Evolutionary conservation across 2,888 invertebrate genomes (phyloP), one percentile per base, ranked within the genome.

Genomic region (Erebia aethiops): DNA sequence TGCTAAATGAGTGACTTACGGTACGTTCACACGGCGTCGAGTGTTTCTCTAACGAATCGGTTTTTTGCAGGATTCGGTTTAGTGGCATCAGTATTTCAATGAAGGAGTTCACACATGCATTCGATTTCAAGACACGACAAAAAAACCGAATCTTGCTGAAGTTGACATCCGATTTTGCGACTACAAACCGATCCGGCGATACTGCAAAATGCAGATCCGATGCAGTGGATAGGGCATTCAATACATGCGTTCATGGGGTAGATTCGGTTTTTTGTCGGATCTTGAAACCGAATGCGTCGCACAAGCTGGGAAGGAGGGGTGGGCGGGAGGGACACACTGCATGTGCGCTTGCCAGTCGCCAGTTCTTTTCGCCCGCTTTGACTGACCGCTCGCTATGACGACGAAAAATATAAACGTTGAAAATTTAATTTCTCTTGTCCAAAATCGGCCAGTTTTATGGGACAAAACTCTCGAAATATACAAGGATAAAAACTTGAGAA

Each of bases 401-500:
- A 21, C 21, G 26, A 57, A 21, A 57, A 57, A 57, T 57, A 57
- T 57, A 26, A 14, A 57, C 14, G 13, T 26, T 26, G 57, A 26
- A 57, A 11, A 13, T 57, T 26, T 57, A 13, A 57, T 57, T 57
- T 26, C 57, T 26, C 57, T 57, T 26, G 26, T 57, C 73, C 70
- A 79, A 76, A 77, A 77, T 76, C 77, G 74, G 75, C 77, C 77
- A 74, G 76, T 79, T 68, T 71, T 77, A 71, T 79, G 78, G 78
- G 77, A 79, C 71, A 78, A 79, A 74, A 78, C 78, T 63, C 74
- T 72, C 75, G 75, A 79, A 70, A 71, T 71, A 70, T 79, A 79
- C 67, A 78, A 77, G 75, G 76, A 77, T 76, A 77, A 73, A 75
- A 71, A 67, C 70, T 71, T 71, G 67, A 73, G 70, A 70, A 75